Base-by-base conservation (phyloP, 2,797 vertebrate species). In the Micrastur ruficollis region DNA sequence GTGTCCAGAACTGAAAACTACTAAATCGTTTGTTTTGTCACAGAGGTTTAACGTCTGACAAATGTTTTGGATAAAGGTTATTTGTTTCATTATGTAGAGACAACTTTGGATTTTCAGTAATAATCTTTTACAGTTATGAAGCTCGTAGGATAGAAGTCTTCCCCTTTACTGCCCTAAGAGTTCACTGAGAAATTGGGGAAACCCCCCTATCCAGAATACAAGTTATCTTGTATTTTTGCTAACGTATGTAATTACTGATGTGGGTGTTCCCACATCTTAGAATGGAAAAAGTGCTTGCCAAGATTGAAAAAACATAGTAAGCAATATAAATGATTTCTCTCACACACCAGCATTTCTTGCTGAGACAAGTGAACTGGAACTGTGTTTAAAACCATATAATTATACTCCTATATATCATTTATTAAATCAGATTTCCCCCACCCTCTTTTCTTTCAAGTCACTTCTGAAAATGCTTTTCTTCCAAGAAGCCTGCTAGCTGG, bases 341-440 rank as follows among this genome's bases (percentile, higher is more conserved):
- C 93, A 85, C 59, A 95, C 91, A 96, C 95, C 92, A 95, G 67
- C 14, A 1, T 89, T 98, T 95, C 96, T 97, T 95, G 93, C 97
- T 97, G 93, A 67, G 82, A 93, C 95, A 97, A 97, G 97, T 96
- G 97, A 96, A 96, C 95, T 94, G 95, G 96, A 89, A 92, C 93
- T 53, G 65, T 52, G 31, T 91, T 96, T 91, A 79, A 97, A 97
- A 95, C 91, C 91, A 65, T 97, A 65, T 98, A 98, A 98, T 98
- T 98, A 98, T 90, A 87, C 93, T 95, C 90, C 95, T 97, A 98
- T 97, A 96, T 97, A 84, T 95, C 94, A 73, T 82, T 95, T 97
- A 94, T 92, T 92, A 92, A 96, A 91, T 93, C 86, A 91, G 47
- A 85, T 85, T 81, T 95, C 87, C 85, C 95, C 95, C 96, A 96